Percentiles rank a stretch among this genome's conserved stretches.
Evolutionary conservation across 2,113 vertebrate species (phyloP).

Genomic region (Ranitomeya variabilis): DNA sequence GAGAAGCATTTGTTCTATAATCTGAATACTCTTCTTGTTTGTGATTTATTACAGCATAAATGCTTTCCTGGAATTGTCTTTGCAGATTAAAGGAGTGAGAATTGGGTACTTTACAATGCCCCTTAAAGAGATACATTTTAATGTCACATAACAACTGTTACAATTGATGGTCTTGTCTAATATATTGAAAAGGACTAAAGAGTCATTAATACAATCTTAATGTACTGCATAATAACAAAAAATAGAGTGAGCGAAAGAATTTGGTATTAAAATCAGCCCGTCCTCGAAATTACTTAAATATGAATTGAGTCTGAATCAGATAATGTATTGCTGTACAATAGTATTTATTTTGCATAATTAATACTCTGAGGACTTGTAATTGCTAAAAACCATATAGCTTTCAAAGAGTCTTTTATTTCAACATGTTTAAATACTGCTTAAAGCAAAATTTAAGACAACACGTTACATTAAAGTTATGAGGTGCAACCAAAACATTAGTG

Average conservation of each 20-base stretch:
- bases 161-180: conserved; percentile 43
- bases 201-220: conserved; percentile 48
- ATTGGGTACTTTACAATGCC: conserved; percentile 36
- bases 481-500: conserved; percentile 59
- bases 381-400: conserved; percentile 52
- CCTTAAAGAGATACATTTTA: conserved; percentile 46
- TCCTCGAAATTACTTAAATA: conserved; percentile 16
- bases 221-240: conserved; percentile 45
- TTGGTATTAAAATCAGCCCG: conserved; percentile 42
- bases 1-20: background rate
- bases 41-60: conserved; percentile 35
- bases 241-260: conserved; percentile 30
- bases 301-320: conserved; percentile 26
- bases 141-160: conserved; percentile 48
- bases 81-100: conserved; percentile 29
- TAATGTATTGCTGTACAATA: conserved; percentile 38
- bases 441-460: conserved; percentile 58
- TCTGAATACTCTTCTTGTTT: background rate
- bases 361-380: conserved; percentile 50
- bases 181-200: conserved; percentile 50
- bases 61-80: conserved; percentile 25
- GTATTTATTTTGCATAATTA: conserved; percentile 56
- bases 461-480: conserved; percentile 59
- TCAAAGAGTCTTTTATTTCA: conserved; percentile 47
- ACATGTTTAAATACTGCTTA: conserved; percentile 57